Percentiles rank a stretch among this genome's conserved stretches.
phyloP scores from a whole-genome alignment of 2,113 vertebrate genomes.

The Notothenia rossii region DNA sequence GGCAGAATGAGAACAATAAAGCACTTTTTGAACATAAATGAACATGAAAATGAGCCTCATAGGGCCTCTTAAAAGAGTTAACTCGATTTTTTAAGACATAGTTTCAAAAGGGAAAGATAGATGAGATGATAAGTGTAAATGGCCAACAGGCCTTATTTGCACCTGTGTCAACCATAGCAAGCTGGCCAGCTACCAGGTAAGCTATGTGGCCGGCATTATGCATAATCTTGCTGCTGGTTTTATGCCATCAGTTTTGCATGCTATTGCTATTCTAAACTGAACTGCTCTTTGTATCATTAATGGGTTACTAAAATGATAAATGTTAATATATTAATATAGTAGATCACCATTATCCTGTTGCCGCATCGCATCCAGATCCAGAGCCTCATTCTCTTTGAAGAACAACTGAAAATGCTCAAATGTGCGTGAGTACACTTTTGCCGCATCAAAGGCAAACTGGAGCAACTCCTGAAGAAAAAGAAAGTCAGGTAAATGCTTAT shows the following conservation, averaged over 20 bases:
- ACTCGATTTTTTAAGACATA: no score
- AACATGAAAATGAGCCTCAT: no score
- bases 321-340: not conserved
- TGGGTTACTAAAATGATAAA: constrained; percentile 3
- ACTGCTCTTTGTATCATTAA: not conserved
- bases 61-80: no score
- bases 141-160: no score
- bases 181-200: no score
- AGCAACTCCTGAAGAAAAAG: constrained; percentile 81
- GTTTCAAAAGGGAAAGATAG: no score
- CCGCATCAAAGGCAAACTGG: constrained; percentile 84
- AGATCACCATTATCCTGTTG: constrained; percentile 86
- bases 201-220: no score
- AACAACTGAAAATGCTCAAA: constrained; percentile 86
- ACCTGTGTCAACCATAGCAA: no score
- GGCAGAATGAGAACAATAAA: no score
- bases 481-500: not conserved
- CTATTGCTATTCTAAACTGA: not conserved
- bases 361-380: constrained; percentile 83
- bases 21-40: no score
- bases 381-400: constrained; percentile 88
- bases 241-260: not conserved
- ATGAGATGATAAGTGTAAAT: no score
- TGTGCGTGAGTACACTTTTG: constrained; percentile 79
- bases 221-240: no score